Conservation (phyloP, 2,888 invertebrate genomes). For the Sarcophaga caerulescens region DNA sequence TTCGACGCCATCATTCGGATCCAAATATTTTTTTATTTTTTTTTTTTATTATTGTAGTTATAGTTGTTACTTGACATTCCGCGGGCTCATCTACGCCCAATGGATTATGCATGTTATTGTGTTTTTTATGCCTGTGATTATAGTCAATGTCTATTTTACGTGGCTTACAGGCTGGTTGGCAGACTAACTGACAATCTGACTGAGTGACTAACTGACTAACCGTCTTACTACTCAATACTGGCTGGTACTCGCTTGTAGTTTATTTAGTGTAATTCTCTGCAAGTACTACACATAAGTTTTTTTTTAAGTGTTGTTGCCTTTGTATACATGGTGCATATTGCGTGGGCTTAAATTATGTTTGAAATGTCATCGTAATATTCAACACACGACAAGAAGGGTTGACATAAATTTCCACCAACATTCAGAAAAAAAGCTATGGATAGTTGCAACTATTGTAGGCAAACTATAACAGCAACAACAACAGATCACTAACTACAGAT, state of each 20-base stretch:
- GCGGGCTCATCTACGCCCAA: conserved; percentile 68
- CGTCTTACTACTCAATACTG: background rate
- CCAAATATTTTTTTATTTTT: conserved; percentile 62
- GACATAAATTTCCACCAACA: conserved; percentile 81
- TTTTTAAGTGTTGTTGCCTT: conserved; percentile 27
- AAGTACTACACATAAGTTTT: conserved; percentile 48
- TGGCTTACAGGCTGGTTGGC: conserved; percentile 35
- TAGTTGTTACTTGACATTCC: conserved; percentile 61
- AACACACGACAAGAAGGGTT: conserved; percentile 81
- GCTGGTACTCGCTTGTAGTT: conserved; percentile 27
- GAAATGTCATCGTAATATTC: conserved; percentile 81
- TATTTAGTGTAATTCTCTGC: conserved; percentile 60
- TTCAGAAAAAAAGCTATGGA: conserved; percentile 67
- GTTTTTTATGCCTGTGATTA: conserved; percentile 52
- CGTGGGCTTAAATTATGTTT: conserved; percentile 81
- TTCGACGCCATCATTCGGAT: conserved; percentile 68
- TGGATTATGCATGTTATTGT: conserved; percentile 65
- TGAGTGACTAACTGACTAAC: conserved; percentile 16
- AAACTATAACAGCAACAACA: conserved; percentile 65
- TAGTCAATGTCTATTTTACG: conserved; percentile 60
- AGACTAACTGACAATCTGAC: conserved; percentile 16
- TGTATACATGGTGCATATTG: conserved; percentile 70
- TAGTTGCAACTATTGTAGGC: conserved; percentile 56
- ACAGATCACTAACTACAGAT: conserved; percentile 69
- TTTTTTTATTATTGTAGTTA: conserved; percentile 24